phyloP scores from a whole-genome alignment of 2,888 invertebrate genomes.

The Allacma fusca region DNA sequence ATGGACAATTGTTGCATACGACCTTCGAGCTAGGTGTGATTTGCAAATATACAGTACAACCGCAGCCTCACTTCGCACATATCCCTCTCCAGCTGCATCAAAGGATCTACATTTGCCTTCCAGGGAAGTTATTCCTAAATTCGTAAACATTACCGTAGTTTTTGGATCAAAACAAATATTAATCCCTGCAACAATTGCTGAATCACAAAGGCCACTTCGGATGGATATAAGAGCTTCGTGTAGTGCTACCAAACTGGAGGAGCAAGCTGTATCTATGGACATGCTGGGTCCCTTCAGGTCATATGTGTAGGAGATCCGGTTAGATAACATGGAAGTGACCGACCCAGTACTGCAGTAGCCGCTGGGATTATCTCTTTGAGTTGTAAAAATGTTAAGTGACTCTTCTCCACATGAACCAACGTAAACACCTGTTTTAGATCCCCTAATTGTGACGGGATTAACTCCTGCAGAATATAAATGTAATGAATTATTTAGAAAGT shows the following conservation, averaged over 20 bases:
- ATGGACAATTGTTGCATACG: slow-evolving; percentile 86
- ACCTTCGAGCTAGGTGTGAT: slow-evolving; percentile 76
- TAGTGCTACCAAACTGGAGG: slow-evolving; percentile 91
- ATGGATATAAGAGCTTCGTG: slow-evolving; percentile 85
- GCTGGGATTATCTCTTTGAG: slow-evolving; percentile 18
- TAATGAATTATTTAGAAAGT: neutral
- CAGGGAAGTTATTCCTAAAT: slow-evolving; percentile 88
- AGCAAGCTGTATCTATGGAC: slow-evolving; percentile 95
- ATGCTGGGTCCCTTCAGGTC: slow-evolving; percentile 79
- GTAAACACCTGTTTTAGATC: neutral
- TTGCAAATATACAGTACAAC: slow-evolving; percentile 84
- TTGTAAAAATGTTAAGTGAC: neutral
- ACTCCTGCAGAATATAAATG: neutral
- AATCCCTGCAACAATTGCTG: slow-evolving; percentile 91
- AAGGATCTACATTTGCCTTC: slow-evolving; percentile 91
- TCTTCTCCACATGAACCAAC: neutral
- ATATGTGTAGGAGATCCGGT: slow-evolving; percentile 35
- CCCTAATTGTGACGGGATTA: neutral
- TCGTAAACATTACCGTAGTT: slow-evolving; percentile 89
- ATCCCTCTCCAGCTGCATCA: slow-evolving; percentile 84
- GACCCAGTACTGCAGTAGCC: slow-evolving; percentile 58
- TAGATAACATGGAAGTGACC: slow-evolving; percentile 64
- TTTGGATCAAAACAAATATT: slow-evolving; percentile 89
- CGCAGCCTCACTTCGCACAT: slow-evolving; percentile 89
- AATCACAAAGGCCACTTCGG: slow-evolving; percentile 87